Conservation (phyloP, 1,140 invertebrate species). For the Platorchestia sp. region DNA sequence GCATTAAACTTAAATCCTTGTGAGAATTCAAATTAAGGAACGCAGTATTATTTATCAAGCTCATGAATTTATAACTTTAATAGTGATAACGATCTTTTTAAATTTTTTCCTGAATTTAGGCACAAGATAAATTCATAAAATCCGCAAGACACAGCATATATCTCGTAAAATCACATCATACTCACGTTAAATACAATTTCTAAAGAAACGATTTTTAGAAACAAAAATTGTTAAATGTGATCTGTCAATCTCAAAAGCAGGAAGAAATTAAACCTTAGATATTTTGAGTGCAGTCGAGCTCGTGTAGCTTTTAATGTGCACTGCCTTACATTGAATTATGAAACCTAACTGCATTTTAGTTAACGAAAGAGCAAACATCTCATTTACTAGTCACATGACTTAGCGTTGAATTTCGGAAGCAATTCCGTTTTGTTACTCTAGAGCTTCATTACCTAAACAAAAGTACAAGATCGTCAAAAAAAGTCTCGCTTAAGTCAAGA, state of each 20-base stretch:
- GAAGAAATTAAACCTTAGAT: not conserved
- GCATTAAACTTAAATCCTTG: no score
- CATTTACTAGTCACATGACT: not conserved
- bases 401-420: not conserved
- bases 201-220: no score
- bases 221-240: not conserved
- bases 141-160: no score
- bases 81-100: no score
- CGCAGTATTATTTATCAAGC: no score
- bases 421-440: not conserved
- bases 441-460: not conserved
- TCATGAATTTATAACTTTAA: no score
- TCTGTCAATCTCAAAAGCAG: not conserved
- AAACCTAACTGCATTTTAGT: not conserved
- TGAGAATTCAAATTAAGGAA: no score
- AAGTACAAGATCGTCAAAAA: not conserved
- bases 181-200: no score
- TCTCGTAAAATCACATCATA: no score
- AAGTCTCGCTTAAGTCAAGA: constrained; percentile 10
- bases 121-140: no score
- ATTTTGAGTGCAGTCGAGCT: not conserved
- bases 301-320: not conserved
- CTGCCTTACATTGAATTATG: not conserved
- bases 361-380: not conserved
- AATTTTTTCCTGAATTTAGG: no score